Conservation (phyloP, 2,797 vertebrate genomes). For the Pipistrellus pipistrellus region DNA sequence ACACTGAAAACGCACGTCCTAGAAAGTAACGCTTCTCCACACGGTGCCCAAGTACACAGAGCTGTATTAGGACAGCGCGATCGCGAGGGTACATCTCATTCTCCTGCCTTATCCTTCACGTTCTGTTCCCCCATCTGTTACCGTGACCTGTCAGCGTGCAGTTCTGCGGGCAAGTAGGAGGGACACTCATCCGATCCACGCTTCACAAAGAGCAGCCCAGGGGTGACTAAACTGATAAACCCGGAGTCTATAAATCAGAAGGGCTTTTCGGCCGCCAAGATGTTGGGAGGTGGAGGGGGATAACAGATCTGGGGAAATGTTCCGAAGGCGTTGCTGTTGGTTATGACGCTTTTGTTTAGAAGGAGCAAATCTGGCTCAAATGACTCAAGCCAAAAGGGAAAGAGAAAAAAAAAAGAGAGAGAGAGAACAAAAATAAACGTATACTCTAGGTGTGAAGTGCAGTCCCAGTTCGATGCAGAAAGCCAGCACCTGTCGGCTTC, state of each 20-base stretch:
- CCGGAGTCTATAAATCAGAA: not conserved
- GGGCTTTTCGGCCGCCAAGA: not conserved
- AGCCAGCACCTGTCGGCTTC: not conserved
- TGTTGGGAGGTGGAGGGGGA: not conserved
- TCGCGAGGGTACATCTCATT: not conserved
- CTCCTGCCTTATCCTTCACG: not conserved
- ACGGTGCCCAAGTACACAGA: not conserved
- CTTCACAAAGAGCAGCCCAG: not conserved
- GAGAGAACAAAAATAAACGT: not conserved
- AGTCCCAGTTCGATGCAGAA: too few species aligned
- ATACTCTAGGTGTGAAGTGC: not conserved
- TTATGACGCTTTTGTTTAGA: not conserved
- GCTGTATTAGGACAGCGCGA: not conserved
- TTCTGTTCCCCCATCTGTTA: not conserved
- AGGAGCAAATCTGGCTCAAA: not conserved
- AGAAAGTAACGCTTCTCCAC: not conserved
- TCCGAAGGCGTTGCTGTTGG: not conserved
- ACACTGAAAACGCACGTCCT: not conserved
- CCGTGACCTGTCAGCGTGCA: not conserved
- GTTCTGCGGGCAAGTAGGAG: not conserved
- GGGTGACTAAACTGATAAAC: not conserved
- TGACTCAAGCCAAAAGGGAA: not conserved
- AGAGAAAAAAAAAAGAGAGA: not conserved
- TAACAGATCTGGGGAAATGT: not conserved
- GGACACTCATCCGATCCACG: not conserved